Evolutionary conservation across 2,888 invertebrate genomes (phyloP).

Genomic region (Caenorhabditis sp.): DNA sequence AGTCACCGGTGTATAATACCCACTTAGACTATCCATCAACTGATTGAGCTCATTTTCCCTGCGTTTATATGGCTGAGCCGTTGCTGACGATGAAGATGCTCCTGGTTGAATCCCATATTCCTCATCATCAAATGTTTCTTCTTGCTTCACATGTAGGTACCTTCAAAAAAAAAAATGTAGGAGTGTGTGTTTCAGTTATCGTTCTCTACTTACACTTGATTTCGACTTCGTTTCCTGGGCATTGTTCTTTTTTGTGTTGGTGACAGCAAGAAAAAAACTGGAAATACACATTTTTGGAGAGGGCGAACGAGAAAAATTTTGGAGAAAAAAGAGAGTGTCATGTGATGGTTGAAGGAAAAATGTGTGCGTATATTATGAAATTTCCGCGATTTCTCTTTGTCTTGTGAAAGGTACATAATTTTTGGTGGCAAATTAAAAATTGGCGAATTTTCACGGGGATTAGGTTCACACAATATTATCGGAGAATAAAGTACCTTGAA

Average conservation of each 20-base stretch:
- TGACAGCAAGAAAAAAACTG: background rate
- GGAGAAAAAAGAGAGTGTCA: slow-evolving; percentile 10
- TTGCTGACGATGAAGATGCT: background rate
- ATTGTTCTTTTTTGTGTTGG: too few species aligned
- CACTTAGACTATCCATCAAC: slow-evolving; percentile 40
- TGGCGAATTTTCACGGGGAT: too few species aligned
- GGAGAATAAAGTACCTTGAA: too few species aligned
- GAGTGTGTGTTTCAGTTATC: background rate
- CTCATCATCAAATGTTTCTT: slow-evolving; percentile 2
- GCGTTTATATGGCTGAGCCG: background rate
- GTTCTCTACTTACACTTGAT: background rate
- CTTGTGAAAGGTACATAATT: too few species aligned
- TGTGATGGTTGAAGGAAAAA: slow-evolving; percentile 5
- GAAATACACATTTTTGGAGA: slow-evolving; percentile 1
- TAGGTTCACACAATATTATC: too few species aligned
- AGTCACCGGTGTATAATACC: slow-evolving; percentile 50
- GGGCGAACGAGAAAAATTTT: slow-evolving; percentile 10
- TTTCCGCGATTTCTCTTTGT: slow-evolving; percentile 2
- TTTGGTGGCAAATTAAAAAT: too few species aligned
- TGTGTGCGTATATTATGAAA: slow-evolving; percentile 17
- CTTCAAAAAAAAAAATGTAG: background rate
- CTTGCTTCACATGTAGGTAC: background rate
- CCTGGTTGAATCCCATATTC: slow-evolving; percentile 3
- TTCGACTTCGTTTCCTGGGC: background rate
- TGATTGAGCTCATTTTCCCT: background rate